Evolutionary conservation across 2,113 vertebrate genomes (phyloP), one percentile per base, ranked within the genome.

Genomic region (Cygnus buccinator): DNA sequence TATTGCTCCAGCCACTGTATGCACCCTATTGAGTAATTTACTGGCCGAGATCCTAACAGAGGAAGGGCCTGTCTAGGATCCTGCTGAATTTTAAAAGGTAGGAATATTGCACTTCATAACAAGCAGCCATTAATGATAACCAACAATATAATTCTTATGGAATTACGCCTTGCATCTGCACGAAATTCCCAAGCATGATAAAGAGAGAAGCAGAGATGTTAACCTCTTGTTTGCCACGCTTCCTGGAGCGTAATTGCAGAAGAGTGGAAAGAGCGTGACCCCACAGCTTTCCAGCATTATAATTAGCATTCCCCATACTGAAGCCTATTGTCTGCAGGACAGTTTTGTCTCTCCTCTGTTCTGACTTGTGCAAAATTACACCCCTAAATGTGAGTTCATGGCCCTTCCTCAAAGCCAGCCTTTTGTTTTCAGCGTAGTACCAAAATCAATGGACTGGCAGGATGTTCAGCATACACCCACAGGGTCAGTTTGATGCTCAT

Each of bases 1-100:
- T 94, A 96, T 84, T 95, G 84, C 92, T 97, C 85, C 78, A 97
- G 82, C 73, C 90, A 96, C 97, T 96, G 74, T 94, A 62, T 96
- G 96, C 91, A 96, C 88, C 83, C 91, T 83, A 82, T 80, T 98
- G 96, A 98, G 96, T 97, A 97, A 98, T 95, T 95, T 96, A 95
- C 96, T 98, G 97, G 98, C 96, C 92, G 80, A 72, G 79, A 95
- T 97, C 94, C 96, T 91, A 97, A 96, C 58, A 95, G 92, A 97
- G 93, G 92, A 93, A 95, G 73, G 94, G 90, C 94, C 94, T 96
- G 96, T 97, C 86, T 95, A 94, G 84, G 91, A 97, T 96, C 94
- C 92, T 84, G 72, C 92, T 96, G 84, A 95, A 97, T 97, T 96
- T 96, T 97, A 97, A 96, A 95, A 97, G 94, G 93, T 97, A 97